Percentiles rank a stretch among this genome's conserved stretches.
Conservation (phyloP, 2,113 vertebrate genomes). For the Chamaea fasciata region DNA sequence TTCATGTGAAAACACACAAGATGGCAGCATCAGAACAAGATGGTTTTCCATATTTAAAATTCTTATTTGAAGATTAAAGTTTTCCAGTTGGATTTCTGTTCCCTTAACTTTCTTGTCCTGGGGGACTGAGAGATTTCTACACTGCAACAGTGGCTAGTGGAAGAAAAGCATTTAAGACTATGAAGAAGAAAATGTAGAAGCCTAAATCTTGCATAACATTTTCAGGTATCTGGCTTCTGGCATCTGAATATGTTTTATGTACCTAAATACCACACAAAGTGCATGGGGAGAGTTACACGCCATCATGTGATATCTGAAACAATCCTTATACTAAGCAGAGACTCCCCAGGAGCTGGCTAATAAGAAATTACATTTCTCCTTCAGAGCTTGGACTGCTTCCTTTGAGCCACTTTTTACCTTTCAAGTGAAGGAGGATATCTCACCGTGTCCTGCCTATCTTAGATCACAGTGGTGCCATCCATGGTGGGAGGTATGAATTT, state of each 20-base stretch:
- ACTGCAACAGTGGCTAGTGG: background rate
- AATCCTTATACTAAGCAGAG: background rate
- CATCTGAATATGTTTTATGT: background rate
- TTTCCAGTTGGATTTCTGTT: background rate
- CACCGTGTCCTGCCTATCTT: background rate
- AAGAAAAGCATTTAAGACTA: background rate
- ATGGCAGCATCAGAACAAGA: conserved; percentile 14
- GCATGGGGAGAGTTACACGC: background rate
- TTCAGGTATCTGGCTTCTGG: background rate
- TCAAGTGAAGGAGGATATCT: background rate
- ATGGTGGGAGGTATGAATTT: background rate
- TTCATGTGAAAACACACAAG: conserved; percentile 33
- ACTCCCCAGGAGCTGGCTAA: background rate
- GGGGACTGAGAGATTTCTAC: background rate
- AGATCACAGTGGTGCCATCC: background rate
- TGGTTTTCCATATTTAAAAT: background rate
- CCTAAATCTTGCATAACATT: background rate
- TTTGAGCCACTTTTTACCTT: background rate
- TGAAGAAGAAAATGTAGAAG: background rate
- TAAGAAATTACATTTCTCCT: background rate
- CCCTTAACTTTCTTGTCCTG: background rate
- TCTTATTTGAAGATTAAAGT: background rate
- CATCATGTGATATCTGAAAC: background rate
- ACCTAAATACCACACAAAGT: background rate
- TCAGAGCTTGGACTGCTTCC: background rate